Evolutionary conservation across 2,797 vertebrate species (phyloP).

Genomic region (Phrynocephalus forsythii): DNA sequence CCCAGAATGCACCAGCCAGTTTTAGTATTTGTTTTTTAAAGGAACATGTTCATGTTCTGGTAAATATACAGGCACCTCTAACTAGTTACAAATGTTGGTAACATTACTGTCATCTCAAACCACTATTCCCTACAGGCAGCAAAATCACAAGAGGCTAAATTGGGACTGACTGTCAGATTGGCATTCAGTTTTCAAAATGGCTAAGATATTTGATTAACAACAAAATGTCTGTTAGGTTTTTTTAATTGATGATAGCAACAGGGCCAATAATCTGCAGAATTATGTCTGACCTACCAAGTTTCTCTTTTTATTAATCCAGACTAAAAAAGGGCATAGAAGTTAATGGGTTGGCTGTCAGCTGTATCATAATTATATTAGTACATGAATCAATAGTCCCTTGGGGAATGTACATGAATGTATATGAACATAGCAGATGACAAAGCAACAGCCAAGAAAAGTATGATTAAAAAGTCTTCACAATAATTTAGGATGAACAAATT

Average conservation of each 20-base stretch:
- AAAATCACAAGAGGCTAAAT: not conserved
- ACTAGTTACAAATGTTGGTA: not conserved
- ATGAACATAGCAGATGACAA: conserved; percentile 47
- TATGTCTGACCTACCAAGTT: conserved; percentile 26
- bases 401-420: conserved; percentile 48
- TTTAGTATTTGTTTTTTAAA: no score
- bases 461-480: conserved; percentile 38
- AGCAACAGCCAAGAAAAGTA: conserved; percentile 41
- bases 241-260: conserved; percentile 38
- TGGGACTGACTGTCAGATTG: not conserved
- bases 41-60: no score
- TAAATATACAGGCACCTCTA: not conserved
- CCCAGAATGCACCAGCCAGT: no score
- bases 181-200: not conserved
- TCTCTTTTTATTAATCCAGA: conserved; percentile 54
- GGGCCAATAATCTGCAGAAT: conserved; percentile 30
- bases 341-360: conserved; percentile 62
- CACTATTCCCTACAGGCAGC: not conserved
- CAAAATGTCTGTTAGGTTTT: conserved; percentile 1
- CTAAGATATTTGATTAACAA: conserved; percentile 11
- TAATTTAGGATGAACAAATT: conserved; percentile 1
- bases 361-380: conserved; percentile 66
- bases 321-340: conserved; percentile 55
- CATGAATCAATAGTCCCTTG: conserved; percentile 64
- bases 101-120: no score